Base-by-base conservation (phyloP, 2,113 vertebrate genomes). In the Microtus richardsoni region DNA sequence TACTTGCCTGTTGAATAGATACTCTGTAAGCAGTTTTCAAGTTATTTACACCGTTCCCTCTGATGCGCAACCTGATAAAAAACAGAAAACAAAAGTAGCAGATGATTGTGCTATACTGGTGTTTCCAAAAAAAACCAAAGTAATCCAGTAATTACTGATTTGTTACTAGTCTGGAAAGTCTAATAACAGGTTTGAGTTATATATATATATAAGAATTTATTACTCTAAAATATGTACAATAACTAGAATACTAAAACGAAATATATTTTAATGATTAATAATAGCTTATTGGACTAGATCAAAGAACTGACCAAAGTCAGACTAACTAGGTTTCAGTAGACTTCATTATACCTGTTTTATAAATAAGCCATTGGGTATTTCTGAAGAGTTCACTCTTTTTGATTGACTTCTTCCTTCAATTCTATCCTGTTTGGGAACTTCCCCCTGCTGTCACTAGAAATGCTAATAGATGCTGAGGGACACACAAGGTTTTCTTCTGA, bases 201-300 rank as follows among this genome's bases (percentile, higher is more conserved):
- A 93, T 16, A 70, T 13, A 7, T 91, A 36, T n/a, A 74, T 47
- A 33, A 7, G 64, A 84, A 91, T 96, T 87, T 91, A 96, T 66
- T 74, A 64, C 64, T 85, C 96, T 96, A 90, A 95, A 93, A 70
- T 80, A 80, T 70, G 52, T 4, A 71, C 0, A 74, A 84, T 91
- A 94, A 74, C 3, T 44, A 91, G n/a, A 49, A 82, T 86, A 68
- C 22, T 84, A 82, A 80, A 91, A 54, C 2, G 11, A 77, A 41
- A 91, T 87, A 89, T 70, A 74, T 5, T 83, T 88, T 91, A 92
- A 89, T 49, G 3, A 90, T 77, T 93, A 95, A 92, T 62, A 85
- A 78, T 52, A 54, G 88, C 41, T 74, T 83, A 77, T 17, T 92
- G 24, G 30, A 89, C 39, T 88, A 33, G 68, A 66, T 22, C 1